These are phyloP conservation scores for Heterodera filipjevi DNA, from an alignment of 2,888 invertebrate genomes.

Conservation along the genomic window DNA sequence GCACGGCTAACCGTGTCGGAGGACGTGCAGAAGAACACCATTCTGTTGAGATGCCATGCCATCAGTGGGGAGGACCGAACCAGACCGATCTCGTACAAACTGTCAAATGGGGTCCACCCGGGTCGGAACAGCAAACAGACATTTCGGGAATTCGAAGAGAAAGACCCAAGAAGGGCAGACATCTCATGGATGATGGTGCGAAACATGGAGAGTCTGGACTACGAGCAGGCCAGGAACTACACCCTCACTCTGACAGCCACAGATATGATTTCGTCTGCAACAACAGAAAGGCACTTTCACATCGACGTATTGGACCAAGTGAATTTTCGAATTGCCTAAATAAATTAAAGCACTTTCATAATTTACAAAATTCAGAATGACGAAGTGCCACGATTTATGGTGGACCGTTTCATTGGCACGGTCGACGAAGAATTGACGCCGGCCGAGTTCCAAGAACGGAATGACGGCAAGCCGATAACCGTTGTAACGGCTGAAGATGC, in stretches of 20 bases:
- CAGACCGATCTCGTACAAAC: conserved; percentile 53
- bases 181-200: conserved; percentile 52
- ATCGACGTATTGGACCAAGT: conserved; percentile 86
- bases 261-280: conserved; percentile 55
- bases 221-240: conserved; percentile 59
- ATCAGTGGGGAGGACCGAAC: conserved; percentile 47
- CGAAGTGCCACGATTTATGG: conserved; percentile 72
- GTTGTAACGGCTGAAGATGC: conserved; percentile 57
- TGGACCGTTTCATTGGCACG: conserved; percentile 62
- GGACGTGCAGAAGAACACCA: conserved; percentile 50
- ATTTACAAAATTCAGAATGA: conserved; percentile 78
- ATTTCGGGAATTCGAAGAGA: conserved; percentile 61
- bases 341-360: neutral
- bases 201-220: conserved; percentile 61
- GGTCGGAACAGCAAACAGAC: conserved; percentile 48
- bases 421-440: conserved; percentile 62
- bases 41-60: conserved; percentile 57
- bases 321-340: neutral
- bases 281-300: conserved; percentile 83
- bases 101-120: conserved; percentile 48
- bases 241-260: conserved; percentile 63
- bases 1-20: conserved; percentile 8
- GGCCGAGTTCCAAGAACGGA: conserved; percentile 53
- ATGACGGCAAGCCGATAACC: conserved; percentile 49
- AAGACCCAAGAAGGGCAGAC: conserved; percentile 44